Evolutionary conservation across 1,140 invertebrate genomes (phyloP).

Genomic region (Neuroterus valhalla): DNA sequence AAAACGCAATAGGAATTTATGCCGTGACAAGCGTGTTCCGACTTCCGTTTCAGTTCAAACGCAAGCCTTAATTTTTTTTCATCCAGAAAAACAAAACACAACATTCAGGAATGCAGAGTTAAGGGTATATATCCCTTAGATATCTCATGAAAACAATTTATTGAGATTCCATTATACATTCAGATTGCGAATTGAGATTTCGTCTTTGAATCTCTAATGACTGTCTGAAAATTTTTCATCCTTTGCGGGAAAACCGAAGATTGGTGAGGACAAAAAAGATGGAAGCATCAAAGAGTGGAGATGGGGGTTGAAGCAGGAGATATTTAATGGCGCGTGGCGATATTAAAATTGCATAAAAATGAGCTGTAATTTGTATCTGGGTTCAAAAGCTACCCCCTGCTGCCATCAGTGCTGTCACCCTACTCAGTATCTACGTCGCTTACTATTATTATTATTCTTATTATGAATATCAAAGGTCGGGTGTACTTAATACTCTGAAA

Average conservation of each 20-base stretch:
- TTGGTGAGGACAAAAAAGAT: constrained; percentile 21
- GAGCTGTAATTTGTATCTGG: constrained; percentile 74
- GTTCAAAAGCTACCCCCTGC: constrained; percentile 64
- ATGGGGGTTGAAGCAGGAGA: constrained; percentile 61
- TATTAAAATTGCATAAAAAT: constrained; percentile 76
- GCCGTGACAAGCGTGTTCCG: too few species aligned
- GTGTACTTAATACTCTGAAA: constrained; percentile 66
- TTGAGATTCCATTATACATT: too few species aligned
- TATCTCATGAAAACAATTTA: too few species aligned
- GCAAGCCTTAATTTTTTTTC: too few species aligned
- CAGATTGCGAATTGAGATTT: too few species aligned
- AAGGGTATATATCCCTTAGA: too few species aligned
- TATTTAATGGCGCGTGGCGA: constrained; percentile 74
- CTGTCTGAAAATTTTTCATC: neutral
- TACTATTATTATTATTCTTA: constrained; percentile 67
- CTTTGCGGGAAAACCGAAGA: neutral
- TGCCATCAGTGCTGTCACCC: constrained; percentile 47
- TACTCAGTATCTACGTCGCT: constrained; percentile 38
- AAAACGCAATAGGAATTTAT: too few species aligned
- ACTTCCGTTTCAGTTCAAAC: too few species aligned
- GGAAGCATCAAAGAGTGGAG: constrained; percentile 41
- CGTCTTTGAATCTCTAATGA: neutral
- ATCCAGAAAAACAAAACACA: too few species aligned
- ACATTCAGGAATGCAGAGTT: too few species aligned
- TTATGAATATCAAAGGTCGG: constrained; percentile 70